Conservation (phyloP, 2,797 vertebrate genomes). For the Lithobates sylvaticus region DNA sequence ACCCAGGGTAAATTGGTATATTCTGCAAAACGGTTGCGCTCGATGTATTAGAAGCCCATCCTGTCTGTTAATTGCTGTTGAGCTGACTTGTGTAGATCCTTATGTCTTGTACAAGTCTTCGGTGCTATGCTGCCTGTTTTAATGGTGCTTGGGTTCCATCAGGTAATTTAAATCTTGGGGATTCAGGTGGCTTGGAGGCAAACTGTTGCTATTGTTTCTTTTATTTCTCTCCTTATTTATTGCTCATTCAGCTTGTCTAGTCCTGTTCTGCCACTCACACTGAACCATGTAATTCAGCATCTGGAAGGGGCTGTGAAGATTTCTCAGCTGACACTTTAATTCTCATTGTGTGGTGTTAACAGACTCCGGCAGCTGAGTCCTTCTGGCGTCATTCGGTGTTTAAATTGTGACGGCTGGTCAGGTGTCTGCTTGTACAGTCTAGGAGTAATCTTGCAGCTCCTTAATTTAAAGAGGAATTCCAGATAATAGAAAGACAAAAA, state of each 20-base stretch:
- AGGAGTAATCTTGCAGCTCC: neutral
- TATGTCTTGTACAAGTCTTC: neutral
- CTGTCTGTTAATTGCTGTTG: neutral
- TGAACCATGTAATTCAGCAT: constrained; percentile 57
- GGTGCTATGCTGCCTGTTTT: neutral
- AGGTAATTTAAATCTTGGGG: neutral
- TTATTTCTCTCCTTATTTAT: constrained; percentile 34
- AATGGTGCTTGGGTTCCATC: neutral
- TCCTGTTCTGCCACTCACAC: constrained; percentile 42
- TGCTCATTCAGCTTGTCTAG: constrained; percentile 35
- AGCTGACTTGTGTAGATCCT: neutral
- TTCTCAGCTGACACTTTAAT: constrained; percentile 57
- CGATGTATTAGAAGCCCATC: neutral
- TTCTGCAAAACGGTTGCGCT: neutral
- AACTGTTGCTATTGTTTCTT: constrained; percentile 14
- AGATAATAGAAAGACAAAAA: neutral
- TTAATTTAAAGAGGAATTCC: neutral
- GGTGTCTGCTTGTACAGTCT: constrained; percentile 2
- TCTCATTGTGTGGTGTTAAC: constrained; percentile 38
- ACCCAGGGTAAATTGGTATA: neutral
- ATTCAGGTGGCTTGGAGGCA: neutral
- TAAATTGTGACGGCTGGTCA: constrained; percentile 47
- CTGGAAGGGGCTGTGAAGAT: constrained; percentile 54
- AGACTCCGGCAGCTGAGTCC: constrained; percentile 43
- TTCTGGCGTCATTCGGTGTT: constrained; percentile 34